Conservation (phyloP, 35 echinoderm and acorn worm species). For the Anneissia japonica region DNA sequence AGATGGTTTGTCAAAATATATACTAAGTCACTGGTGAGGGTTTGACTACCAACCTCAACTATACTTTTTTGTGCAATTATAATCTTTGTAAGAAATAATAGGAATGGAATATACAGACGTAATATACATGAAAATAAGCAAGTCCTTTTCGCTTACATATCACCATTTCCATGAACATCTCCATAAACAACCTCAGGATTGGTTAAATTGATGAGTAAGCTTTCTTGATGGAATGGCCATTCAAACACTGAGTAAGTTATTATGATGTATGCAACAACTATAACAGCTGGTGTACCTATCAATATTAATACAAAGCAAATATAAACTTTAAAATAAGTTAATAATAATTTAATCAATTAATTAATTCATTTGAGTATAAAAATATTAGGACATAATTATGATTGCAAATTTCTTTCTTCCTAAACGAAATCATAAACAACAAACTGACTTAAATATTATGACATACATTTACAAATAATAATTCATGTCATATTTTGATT, state of each 20-base stretch:
- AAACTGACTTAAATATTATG: too few species aligned
- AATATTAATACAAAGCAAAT: background rate
- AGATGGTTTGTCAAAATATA: background rate
- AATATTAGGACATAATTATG: background rate
- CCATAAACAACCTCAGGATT: conserved; percentile 50
- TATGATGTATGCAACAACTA: conserved; percentile 75
- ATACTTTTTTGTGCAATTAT: too few species aligned
- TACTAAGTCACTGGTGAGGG: background rate
- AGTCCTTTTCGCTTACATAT: conserved; percentile 58
- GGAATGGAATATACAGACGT: background rate
- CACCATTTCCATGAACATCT: conserved; percentile 82
- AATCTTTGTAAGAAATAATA: too few species aligned
- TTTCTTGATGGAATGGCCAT: conserved; percentile 60
- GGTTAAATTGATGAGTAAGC: background rate
- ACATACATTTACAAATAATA: too few species aligned
- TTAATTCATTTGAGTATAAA: background rate
- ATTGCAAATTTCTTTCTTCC: background rate
- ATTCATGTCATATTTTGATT: too few species aligned
- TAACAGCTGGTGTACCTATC: conserved; percentile 67
- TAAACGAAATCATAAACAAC: too few species aligned
- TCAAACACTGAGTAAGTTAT: conserved; percentile 62
- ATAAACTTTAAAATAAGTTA: background rate
- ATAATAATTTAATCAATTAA: background rate
- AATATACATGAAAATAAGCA: background rate
- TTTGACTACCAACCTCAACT: too few species aligned